Evolutionary conservation across 2,888 invertebrate genomes (phyloP).

Genomic region (Melanostoma scalare): DNA sequence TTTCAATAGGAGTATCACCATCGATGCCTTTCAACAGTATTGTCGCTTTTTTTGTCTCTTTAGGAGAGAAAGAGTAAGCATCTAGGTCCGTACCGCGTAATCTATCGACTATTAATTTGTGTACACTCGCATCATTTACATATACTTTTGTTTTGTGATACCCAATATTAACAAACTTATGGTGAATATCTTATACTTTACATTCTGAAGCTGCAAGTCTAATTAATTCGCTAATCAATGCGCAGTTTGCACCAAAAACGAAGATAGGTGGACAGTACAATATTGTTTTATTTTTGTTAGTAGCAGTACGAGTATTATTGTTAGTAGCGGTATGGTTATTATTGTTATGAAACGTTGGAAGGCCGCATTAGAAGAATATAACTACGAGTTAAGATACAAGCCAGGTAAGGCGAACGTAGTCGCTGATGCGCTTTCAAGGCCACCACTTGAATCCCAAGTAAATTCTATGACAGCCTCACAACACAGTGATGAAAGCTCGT

Average conservation of each 20-base stretch:
- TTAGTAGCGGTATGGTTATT: neutral
- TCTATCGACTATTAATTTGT: conserved; percentile 1
- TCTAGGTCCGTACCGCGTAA: neutral
- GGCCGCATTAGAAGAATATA: no score
- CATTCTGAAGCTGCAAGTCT: conserved; percentile 16
- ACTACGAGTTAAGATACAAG: no score
- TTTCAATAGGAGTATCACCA: conserved; percentile 8
- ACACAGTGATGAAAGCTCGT: no score
- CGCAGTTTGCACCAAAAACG: conserved; percentile 29
- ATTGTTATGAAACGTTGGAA: no score
- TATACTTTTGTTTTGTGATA: conserved; percentile 13
- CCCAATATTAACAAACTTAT: conserved; percentile 19
- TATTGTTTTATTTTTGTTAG: neutral
- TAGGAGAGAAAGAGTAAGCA: conserved; percentile 1
- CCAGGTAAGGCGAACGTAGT: no score
- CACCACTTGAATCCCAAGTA: no score
- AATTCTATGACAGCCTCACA: no score
- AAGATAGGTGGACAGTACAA: conserved; percentile 19
- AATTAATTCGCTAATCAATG: conserved; percentile 15
- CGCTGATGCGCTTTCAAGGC: no score
- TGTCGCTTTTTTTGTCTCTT: conserved; percentile 1
- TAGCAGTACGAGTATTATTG: neutral
- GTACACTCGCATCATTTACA: conserved; percentile 18
- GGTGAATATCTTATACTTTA: neutral
- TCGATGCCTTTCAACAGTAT: conserved; percentile 8